Evolutionary conservation across 1,140 invertebrate species (phyloP).

Genomic region (Ruditapes philippinarum): DNA sequence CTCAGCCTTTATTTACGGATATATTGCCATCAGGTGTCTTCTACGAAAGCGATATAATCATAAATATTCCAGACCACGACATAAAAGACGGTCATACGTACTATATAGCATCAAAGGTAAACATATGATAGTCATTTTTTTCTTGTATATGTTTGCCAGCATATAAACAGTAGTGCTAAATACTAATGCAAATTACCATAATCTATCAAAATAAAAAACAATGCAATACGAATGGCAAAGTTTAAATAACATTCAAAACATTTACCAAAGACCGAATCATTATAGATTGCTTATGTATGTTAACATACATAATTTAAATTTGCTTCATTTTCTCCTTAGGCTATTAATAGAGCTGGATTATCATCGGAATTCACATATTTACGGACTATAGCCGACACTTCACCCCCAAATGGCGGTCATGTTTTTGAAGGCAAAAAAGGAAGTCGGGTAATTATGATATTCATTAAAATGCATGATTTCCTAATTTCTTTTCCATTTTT

Average conservation of each 20-base stretch:
- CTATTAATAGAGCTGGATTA: neutral
- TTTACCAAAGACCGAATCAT: neutral
- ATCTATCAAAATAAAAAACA: too few species aligned
- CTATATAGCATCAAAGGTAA: neutral
- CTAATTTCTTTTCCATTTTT: too few species aligned
- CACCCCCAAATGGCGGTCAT: neutral
- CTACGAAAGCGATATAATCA: neutral
- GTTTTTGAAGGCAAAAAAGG: neutral
- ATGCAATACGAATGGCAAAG: too few species aligned
- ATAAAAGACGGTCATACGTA: conserved; percentile 2
- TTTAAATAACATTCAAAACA: too few species aligned
- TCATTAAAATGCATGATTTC: too few species aligned
- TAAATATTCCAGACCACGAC: neutral
- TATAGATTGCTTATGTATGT: too few species aligned
- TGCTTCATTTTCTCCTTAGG: too few species aligned
- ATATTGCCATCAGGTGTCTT: neutral
- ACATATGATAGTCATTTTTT: too few species aligned
- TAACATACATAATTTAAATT: neutral
- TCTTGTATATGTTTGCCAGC: too few species aligned
- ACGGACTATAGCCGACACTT: neutral
- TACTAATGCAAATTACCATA: too few species aligned
- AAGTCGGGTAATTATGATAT: neutral
- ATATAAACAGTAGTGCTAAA: neutral
- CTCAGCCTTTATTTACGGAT: neutral
- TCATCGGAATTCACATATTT: too few species aligned